A percentile compares a stretch with the other conserved stretches of the same genome.
Evolutionary conservation across 2,113 vertebrate species (phyloP).

Genomic region (Drymodes brunneopygia): DNA sequence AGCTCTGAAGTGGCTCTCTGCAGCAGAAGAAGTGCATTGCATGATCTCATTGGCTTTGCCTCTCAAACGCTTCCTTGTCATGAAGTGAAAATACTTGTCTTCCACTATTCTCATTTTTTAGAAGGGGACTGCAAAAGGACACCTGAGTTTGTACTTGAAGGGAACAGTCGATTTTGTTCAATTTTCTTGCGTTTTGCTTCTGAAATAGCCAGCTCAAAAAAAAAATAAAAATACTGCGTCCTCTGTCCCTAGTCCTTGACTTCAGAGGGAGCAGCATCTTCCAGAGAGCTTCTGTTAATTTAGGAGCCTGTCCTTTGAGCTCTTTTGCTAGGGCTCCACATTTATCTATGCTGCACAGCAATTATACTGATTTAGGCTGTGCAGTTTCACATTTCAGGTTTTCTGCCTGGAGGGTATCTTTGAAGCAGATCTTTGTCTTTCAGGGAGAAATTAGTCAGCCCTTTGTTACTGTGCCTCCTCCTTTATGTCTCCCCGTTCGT

Average conservation of each 20-base stretch:
- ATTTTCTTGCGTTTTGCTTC: neutral
- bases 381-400: neutral
- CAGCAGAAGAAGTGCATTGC: neutral
- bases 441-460: neutral
- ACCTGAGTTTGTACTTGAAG: slow-evolving; percentile 57
- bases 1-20: neutral
- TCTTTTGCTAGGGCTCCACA: neutral
- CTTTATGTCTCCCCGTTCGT: neutral
- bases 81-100: neutral
- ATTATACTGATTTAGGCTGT: neutral
- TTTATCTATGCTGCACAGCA: neutral
- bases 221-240: neutral
- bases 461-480: neutral
- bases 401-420: neutral
- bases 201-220: neutral
- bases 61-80: neutral
- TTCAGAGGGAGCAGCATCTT: neutral
- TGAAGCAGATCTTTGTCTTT: neutral
- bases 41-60: neutral
- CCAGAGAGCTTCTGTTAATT: neutral
- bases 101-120: slow-evolving; percentile 20
- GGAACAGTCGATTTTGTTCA: neutral
- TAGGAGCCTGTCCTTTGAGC: neutral
- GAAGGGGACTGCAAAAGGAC: slow-evolving; percentile 74
- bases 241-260: neutral